A percentile compares a stretch with the other conserved stretches of the same genome.
These are phyloP conservation scores for Pseudachorutes palmiensis DNA, from an alignment of 1,140 invertebrate genomes.

Conservation along the genomic window DNA sequence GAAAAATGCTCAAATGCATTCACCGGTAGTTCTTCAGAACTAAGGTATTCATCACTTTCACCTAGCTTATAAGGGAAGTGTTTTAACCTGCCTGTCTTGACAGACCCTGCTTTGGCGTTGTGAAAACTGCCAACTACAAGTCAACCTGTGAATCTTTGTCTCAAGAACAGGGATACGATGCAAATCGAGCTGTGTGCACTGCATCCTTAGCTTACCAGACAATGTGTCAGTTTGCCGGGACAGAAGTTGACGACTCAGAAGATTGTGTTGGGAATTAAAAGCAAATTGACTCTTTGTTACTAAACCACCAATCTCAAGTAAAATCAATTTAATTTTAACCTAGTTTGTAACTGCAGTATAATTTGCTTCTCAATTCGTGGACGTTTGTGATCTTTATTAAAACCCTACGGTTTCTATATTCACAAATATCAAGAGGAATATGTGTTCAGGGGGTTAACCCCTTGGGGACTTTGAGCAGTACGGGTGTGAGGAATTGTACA, in stretches of 20 bases:
- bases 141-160: constrained; percentile 19
- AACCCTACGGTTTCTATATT: too few relatives aligned
- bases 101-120: constrained; percentile 20
- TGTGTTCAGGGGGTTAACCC: too few relatives aligned
- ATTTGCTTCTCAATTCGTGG: too few relatives aligned
- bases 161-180: constrained; percentile 18
- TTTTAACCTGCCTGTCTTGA: constrained; percentile 1
- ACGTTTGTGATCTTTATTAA: too few relatives aligned
- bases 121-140: constrained; percentile 11
- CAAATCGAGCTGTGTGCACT: constrained; percentile 18
- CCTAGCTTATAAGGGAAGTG: background rate
- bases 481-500: too few relatives aligned
- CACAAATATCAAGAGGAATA: too few relatives aligned
- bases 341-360: too few relatives aligned
- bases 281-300: too few relatives aligned
- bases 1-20: constrained; percentile 17
- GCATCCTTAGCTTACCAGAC: constrained; percentile 17
- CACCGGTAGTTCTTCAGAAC: background rate
- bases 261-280: background rate
- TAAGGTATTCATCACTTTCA: background rate
- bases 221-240: constrained; percentile 12
- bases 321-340: too few relatives aligned
- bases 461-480: too few relatives aligned
- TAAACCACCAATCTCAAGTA: too few relatives aligned
- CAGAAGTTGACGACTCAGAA: background rate